Evolutionary conservation across 2,888 invertebrate species (phyloP).

Genomic region (Allygus modestus): DNA sequence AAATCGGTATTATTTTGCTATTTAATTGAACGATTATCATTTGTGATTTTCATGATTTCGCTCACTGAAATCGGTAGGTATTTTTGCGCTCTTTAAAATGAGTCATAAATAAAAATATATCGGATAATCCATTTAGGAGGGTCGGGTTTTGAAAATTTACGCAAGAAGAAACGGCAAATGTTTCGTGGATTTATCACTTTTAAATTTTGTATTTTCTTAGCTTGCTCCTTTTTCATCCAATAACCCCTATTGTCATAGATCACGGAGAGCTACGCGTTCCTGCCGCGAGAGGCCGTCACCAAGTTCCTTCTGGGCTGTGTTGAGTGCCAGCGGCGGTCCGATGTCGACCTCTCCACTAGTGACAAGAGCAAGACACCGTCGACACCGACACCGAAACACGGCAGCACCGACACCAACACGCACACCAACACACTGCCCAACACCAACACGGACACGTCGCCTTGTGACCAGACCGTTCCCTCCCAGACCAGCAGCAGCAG

Average conservation of each 20-base stretch:
- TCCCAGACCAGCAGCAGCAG: slow-evolving; percentile 22
- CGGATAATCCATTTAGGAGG: too few relatives aligned
- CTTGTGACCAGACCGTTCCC: slow-evolving; percentile 46
- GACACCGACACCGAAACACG: slow-evolving; percentile 70
- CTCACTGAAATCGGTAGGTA: too few relatives aligned
- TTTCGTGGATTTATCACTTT: too few relatives aligned
- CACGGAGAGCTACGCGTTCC: slow-evolving; percentile 96
- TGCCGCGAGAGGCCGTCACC: slow-evolving; percentile 97
- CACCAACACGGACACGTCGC: slow-evolving; percentile 73
- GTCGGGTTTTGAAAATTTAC: too few relatives aligned
- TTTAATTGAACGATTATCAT: too few relatives aligned
- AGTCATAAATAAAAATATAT: too few relatives aligned
- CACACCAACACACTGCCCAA: slow-evolving; percentile 18
- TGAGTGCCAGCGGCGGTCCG: slow-evolving; percentile 89
- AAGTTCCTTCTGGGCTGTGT: slow-evolving; percentile 96
- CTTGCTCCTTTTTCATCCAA: not conserved
- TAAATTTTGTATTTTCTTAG: too few relatives aligned
- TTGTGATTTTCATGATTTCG: too few relatives aligned
- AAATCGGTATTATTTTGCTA: too few relatives aligned
- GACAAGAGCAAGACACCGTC: slow-evolving; percentile 70
- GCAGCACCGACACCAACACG: slow-evolving; percentile 74
- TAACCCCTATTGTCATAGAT: slow-evolving; percentile 83
- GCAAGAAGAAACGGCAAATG: too few relatives aligned
- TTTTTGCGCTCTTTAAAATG: too few relatives aligned
- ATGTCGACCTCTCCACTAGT: slow-evolving; percentile 78